Conservation (phyloP, 1,140 invertebrate species). For the Chlorops oryzae region DNA sequence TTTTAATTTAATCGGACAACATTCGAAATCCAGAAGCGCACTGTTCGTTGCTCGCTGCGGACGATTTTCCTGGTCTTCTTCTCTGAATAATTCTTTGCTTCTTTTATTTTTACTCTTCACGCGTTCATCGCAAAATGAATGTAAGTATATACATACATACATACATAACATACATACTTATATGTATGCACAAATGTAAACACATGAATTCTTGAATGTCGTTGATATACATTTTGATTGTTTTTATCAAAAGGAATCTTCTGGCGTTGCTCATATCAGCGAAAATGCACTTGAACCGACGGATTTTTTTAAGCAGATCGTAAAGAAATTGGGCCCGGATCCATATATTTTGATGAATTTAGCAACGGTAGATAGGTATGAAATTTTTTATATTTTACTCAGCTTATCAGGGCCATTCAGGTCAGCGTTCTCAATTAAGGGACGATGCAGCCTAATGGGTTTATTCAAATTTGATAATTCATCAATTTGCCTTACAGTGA, state of each 20-base stretch:
- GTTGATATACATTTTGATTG: background rate
- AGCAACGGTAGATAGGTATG: slow-evolving; percentile 30
- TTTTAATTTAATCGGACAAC: no score
- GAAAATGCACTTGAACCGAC: slow-evolving; percentile 22
- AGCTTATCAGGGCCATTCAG: no score
- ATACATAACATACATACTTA: no score
- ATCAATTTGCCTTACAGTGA: slow-evolving; percentile 16
- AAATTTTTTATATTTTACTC: background rate
- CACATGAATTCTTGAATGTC: slow-evolving; percentile 5
- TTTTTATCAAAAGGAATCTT: slow-evolving; percentile 1
- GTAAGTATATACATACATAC: slow-evolving; percentile 3
- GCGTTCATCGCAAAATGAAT: background rate
- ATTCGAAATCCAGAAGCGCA: no score
- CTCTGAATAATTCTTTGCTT: background rate
- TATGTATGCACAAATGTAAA: slow-evolving; percentile 1
- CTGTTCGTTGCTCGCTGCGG: no score
- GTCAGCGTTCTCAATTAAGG: no score
- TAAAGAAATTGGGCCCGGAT: slow-evolving; percentile 6
- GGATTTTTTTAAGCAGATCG: slow-evolving; percentile 24
- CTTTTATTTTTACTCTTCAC: background rate
- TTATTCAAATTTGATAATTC: background rate
- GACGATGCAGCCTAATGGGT: background rate
- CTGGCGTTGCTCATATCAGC: slow-evolving; percentile 24
- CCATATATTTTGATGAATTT: slow-evolving; percentile 31
- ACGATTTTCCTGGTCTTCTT: no score